Evolutionary conservation across 2,113 vertebrate genomes (phyloP).

Genomic region (Mustela nigripes): DNA sequence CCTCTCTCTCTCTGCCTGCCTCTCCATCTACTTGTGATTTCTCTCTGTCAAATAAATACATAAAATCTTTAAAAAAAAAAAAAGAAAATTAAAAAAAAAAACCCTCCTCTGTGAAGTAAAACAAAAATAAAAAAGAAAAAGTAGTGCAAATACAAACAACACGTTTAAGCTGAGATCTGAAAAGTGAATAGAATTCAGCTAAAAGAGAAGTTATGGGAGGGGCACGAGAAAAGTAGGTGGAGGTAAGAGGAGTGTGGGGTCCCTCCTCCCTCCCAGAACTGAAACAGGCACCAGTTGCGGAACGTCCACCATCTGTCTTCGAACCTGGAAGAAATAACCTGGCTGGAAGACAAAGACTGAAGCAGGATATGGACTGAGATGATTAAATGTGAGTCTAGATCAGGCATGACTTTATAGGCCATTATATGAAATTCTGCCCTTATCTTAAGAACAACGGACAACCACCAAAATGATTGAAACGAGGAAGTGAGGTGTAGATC

Average conservation of each 20-base stretch:
- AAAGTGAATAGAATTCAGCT: neutral
- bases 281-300: too few species aligned
- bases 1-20: too few species aligned
- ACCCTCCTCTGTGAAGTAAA: neutral
- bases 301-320: neutral
- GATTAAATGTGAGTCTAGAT: neutral
- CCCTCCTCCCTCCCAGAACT: neutral
- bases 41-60: too few species aligned
- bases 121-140: neutral
- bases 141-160: neutral
- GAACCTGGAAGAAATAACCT: neutral
- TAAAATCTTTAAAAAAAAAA: neutral
- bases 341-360: neutral
- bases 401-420: neutral
- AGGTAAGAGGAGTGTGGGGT: accelerated
- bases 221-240: accelerated
- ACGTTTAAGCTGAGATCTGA: neutral
- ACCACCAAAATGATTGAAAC: neutral
- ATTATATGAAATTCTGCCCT: neutral
- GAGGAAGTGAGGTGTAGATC: neutral
- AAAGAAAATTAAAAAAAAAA: neutral
- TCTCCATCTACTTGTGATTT: too few species aligned
- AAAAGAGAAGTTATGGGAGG: neutral
- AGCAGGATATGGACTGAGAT: neutral
- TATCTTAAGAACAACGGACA: neutral